phyloP scores from a whole-genome alignment of 2,113 vertebrate species.

The Ondatra zibethicus region DNA sequence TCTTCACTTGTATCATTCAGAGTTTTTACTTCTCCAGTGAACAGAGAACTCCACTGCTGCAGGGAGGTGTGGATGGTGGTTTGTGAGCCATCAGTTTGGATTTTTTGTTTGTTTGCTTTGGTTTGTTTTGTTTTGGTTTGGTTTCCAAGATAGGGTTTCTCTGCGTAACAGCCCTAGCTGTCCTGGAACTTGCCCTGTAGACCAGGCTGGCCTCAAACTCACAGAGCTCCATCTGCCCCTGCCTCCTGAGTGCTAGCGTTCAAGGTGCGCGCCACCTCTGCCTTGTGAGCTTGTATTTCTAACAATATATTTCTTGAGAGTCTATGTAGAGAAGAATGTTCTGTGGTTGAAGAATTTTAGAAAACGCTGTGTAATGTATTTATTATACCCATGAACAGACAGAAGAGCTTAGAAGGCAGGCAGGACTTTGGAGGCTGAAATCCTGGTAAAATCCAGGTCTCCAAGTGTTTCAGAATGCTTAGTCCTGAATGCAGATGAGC shows the following conservation, averaged over 20 bases:
- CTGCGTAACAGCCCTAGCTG: too few relatives aligned
- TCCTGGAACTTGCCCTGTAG: too few relatives aligned
- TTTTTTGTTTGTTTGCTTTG: too few relatives aligned
- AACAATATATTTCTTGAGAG: not conserved
- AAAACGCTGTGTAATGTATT: not conserved
- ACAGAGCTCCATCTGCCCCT: too few relatives aligned
- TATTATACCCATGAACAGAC: not conserved
- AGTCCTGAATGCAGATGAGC: slow-evolving; percentile 15
- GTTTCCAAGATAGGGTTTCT: too few relatives aligned
- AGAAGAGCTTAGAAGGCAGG: not conserved
- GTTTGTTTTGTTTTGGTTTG: too few relatives aligned
- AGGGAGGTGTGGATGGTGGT: not conserved
- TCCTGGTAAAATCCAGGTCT: not conserved
- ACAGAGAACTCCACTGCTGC: not conserved
- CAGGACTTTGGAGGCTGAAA: not conserved
- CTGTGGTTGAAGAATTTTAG: not conserved
- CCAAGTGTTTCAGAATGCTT: not conserved
- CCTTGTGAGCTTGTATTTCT: not conserved
- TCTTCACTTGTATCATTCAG: slow-evolving; percentile 22
- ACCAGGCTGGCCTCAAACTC: too few relatives aligned
- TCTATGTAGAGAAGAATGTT: not conserved
- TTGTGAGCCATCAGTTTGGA: not conserved
- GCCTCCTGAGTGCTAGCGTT: too few relatives aligned
- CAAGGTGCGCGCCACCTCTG: too few relatives aligned
- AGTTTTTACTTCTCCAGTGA: not conserved